Evolutionary conservation across 2,888 invertebrate genomes (phyloP).

Genomic region (Drosophila monieri): DNA sequence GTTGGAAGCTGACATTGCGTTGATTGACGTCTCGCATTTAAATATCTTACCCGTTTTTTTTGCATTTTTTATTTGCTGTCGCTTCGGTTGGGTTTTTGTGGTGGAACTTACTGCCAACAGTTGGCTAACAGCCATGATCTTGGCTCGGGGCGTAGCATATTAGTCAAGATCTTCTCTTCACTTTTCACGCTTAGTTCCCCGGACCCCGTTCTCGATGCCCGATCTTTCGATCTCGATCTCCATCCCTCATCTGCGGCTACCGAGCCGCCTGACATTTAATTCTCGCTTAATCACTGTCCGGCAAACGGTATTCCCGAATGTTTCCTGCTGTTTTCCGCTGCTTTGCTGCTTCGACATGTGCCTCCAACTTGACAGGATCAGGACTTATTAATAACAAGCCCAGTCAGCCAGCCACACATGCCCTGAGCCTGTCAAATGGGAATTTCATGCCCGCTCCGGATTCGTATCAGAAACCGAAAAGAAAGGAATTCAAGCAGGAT

Average conservation of each 20-base stretch:
- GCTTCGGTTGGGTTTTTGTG: conserved; percentile 19
- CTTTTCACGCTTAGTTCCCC: conserved; percentile 40
- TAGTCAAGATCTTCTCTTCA: conserved; percentile 49
- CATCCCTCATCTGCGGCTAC: conserved; percentile 44
- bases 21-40: conserved; percentile 69
- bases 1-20: conserved; percentile 75
- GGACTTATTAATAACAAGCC: conserved; percentile 70
- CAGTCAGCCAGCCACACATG: conserved; percentile 11
- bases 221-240: conserved; percentile 4
- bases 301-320: conserved; percentile 55
- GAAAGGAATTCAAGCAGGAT: conserved; percentile 40
- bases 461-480: conserved; percentile 28
- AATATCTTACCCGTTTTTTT: conserved; percentile 17
- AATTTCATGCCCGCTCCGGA: conserved; percentile 63
- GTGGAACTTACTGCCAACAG: conserved; percentile 15
- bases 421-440: conserved; percentile 70
- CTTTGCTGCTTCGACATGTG: conserved; percentile 36
- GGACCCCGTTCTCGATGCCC: neutral
- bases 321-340: conserved; percentile 59
- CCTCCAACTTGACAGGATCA: conserved; percentile 69
- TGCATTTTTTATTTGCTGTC: conserved; percentile 35
- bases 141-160: conserved; percentile 46
- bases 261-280: conserved; percentile 64
- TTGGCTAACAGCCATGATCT: conserved; percentile 26
- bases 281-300: conserved; percentile 78